Evolutionary conservation across 2,797 vertebrate genomes (phyloP).

Genomic region (Sparus aurata): DNA sequence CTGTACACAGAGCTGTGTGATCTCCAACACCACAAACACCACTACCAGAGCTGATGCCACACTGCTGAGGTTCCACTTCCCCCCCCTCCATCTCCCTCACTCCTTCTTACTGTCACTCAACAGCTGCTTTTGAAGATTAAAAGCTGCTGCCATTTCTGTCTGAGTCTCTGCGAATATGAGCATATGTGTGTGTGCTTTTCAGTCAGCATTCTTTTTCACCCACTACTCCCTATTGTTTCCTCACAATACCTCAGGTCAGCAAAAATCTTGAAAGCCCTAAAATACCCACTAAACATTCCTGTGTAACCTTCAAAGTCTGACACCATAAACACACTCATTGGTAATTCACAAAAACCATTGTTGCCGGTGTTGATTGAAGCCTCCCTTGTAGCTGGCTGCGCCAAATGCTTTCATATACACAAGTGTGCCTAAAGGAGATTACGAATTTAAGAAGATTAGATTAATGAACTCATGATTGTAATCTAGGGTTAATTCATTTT

Average conservation of each 20-base stretch:
- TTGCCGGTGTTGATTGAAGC: constrained; percentile 16
- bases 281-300: not conserved
- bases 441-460: constrained; percentile 77
- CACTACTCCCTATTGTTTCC: constrained; percentile 31
- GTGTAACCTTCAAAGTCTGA: constrained; percentile 40
- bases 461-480: constrained; percentile 82
- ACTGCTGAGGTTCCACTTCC: constrained; percentile 68
- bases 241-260: constrained; percentile 17
- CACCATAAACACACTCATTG: constrained; percentile 32
- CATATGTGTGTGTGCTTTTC: constrained; percentile 17
- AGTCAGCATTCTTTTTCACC: constrained; percentile 31
- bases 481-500: constrained; percentile 81
- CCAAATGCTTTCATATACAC: constrained; percentile 72
- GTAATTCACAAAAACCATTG: constrained; percentile 34
- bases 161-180: constrained; percentile 28
- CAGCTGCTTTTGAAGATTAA: constrained; percentile 76
- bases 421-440: constrained; percentile 75
- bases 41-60: constrained; percentile 36
- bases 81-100: constrained; percentile 24
- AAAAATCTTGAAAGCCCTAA: not conserved
- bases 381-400: constrained; percentile 29
- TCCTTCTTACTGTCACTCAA: constrained; percentile 63
- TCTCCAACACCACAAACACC: constrained; percentile 53
- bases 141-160: constrained; percentile 55
- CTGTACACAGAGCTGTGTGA: constrained; percentile 32